Evolutionary conservation across 2,113 vertebrate species (phyloP).

Genomic region (Anoplopoma fimbria): DNA sequence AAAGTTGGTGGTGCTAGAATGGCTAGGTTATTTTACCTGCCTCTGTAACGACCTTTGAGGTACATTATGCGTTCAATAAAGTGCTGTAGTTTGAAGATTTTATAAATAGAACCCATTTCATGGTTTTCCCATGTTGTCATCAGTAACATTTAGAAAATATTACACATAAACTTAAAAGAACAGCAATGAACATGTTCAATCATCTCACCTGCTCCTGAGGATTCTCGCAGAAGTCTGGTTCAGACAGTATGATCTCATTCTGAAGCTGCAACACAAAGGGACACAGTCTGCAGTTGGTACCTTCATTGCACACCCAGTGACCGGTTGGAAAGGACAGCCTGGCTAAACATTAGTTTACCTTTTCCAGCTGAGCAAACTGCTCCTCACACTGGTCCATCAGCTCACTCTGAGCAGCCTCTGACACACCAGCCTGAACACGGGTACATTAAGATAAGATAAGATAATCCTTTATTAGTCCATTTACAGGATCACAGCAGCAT

Average conservation of each 20-base stretch:
- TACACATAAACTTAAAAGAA: background rate
- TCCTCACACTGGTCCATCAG: slow-evolving; percentile 77
- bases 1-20: background rate
- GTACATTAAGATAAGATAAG: background rate
- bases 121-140: background rate
- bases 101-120: background rate
- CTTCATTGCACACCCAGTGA: background rate
- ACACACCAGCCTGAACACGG: slow-evolving; percentile 58
- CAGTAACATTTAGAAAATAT: background rate
- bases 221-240: slow-evolving; percentile 64
- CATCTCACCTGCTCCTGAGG: slow-evolving; percentile 76
- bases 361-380: slow-evolving; percentile 78
- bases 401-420: slow-evolving; percentile 67
- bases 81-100: background rate
- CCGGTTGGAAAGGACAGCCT: background rate
- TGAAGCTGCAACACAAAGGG: slow-evolving; percentile 80
- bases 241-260: slow-evolving; percentile 76
- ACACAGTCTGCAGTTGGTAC: background rate
- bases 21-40: background rate
- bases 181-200: background rate
- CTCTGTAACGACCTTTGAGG: background rate
- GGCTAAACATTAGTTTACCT: slow-evolving; percentile 40
- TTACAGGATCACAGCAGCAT: too few relatives aligned
- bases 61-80: background rate
- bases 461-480: too few relatives aligned